Percentiles rank a stretch among this genome's conserved stretches.
These are phyloP conservation scores for Diceros bicornis DNA, from an alignment of 2,797 vertebrate genomes.

Conservation along the genomic window DNA sequence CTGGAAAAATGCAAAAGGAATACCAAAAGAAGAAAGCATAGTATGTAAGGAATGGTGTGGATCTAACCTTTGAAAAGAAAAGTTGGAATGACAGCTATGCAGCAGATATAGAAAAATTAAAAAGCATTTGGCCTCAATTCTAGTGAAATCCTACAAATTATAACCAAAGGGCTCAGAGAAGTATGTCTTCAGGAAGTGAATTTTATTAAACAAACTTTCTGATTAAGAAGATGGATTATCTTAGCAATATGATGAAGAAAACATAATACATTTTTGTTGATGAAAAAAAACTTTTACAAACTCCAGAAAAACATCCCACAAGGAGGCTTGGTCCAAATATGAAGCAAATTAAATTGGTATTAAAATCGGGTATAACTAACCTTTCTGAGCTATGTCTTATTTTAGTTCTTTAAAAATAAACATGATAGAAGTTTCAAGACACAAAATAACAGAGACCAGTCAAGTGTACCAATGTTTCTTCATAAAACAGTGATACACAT, in stretches of 20 bases:
- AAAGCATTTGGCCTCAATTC: not conserved
- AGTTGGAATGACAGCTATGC: not conserved
- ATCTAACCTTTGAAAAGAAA: not conserved
- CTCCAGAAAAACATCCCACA: not conserved
- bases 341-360: not conserved
- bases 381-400: not conserved
- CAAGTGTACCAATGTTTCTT: not conserved
- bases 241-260: not conserved
- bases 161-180: not conserved
- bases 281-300: not conserved
- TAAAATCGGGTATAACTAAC: not conserved
- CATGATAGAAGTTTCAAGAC: not conserved
- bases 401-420: not conserved
- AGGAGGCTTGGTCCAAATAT: not conserved
- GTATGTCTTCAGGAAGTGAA: not conserved
- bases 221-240: not conserved
- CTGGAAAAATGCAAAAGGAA: not conserved
- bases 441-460: not conserved
- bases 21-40: not conserved
- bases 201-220: not conserved
- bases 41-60: not conserved
- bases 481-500: not conserved
- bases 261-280: slow-evolving; percentile 14
- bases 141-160: not conserved
- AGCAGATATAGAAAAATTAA: not conserved